Evolutionary conservation across 2,888 invertebrate genomes (phyloP).

Genomic region (Mesorhabditis belari): DNA sequence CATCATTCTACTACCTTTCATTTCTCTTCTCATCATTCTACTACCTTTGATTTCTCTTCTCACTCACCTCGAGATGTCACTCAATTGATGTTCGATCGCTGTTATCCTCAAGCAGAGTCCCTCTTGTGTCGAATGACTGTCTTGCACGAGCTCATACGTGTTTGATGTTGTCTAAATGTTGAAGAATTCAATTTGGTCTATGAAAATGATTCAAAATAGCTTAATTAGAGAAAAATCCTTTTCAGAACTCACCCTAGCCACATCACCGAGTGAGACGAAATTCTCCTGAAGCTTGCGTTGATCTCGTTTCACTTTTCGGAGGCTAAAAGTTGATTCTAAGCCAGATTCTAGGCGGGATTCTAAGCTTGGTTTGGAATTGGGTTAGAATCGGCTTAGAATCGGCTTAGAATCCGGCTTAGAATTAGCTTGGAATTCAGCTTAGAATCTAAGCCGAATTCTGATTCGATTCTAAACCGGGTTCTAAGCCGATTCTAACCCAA

Average conservation of each 20-base stretch:
- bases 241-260: constrained; percentile 80
- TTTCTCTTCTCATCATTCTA: no score
- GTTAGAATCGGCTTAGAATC: no score
- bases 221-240: constrained; percentile 1
- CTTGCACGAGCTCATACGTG: constrained; percentile 94
- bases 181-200: not conserved
- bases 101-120: constrained; percentile 84
- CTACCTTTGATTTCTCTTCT: no score
- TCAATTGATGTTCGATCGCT: constrained; percentile 66
- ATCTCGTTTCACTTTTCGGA: constrained; percentile 99
- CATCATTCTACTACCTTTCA: no score
- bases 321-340: constrained; percentile 68
- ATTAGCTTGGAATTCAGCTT: not conserved
- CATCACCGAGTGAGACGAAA: constrained; percentile 95
- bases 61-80: constrained; percentile 14
- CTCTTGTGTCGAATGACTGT: constrained; percentile 89
- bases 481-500: no score
- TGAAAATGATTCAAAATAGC: not conserved
- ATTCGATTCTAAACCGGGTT: not conserved
- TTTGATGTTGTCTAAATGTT: constrained; percentile 86
- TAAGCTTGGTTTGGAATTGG: no score
- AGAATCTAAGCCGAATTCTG: not conserved
- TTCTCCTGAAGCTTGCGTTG: constrained; percentile 98
- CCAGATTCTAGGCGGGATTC: no score
- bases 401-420: no score